Evolutionary conservation across 2,888 invertebrate genomes (phyloP).

Genomic region (Gisinianus flammeolus): DNA sequence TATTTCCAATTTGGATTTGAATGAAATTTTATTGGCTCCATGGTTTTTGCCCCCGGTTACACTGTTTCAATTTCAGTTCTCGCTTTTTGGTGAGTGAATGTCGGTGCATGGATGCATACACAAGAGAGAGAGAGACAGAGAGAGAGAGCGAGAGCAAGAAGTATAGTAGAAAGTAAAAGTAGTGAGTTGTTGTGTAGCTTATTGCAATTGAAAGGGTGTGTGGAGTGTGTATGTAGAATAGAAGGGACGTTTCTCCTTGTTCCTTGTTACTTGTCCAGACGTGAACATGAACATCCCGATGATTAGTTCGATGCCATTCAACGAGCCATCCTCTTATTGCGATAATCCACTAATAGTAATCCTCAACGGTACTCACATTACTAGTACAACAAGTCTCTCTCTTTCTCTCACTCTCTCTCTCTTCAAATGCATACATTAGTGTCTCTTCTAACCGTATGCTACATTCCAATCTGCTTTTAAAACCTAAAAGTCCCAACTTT

Average conservation of each 20-base stretch:
- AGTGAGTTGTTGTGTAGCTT: too few species aligned
- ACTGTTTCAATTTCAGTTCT: too few species aligned
- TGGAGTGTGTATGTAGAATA: too few species aligned
- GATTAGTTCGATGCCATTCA: conserved; percentile 34
- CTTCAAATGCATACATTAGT: neutral
- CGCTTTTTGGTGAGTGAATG: too few species aligned
- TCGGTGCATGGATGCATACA: too few species aligned
- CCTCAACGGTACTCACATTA: conserved; percentile 36
- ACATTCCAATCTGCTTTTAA: neutral
- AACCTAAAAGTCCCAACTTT: too few species aligned
- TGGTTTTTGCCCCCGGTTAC: neutral
- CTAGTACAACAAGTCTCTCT: neutral
- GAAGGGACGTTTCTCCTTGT: too few species aligned
- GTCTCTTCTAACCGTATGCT: neutral
- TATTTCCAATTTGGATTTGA: neutral
- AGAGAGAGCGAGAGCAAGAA: too few species aligned
- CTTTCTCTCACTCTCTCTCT: neutral
- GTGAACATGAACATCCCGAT: conserved; percentile 32
- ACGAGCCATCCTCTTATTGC: conserved; percentile 31
- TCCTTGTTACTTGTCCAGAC: too few species aligned
- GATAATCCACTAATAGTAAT: conserved; percentile 38
- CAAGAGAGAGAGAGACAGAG: too few species aligned
- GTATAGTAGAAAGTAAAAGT: too few species aligned
- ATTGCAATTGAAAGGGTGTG: too few species aligned
- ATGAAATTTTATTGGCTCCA: neutral